Base-by-base conservation (phyloP, 2,797 vertebrate genomes). In the Paratrypauchen microcephalus region DNA sequence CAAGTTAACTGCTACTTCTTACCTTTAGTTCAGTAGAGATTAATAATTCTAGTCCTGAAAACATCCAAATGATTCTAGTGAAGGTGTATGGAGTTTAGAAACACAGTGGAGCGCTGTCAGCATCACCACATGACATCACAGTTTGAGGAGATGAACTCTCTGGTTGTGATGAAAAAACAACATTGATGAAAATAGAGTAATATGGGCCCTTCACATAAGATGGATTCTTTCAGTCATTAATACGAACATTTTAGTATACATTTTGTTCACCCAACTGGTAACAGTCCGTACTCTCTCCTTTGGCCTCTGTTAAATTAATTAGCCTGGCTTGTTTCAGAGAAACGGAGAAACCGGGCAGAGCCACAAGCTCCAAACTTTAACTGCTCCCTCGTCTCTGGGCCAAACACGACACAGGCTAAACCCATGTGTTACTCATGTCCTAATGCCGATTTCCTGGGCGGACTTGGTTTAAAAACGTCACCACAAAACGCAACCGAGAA, bases 401-500 rank as follows among this genome's bases (percentile, higher is more conserved):
- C 64, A 72, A 77, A 61, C 70, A 71, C 62, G 83, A 79, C 60
- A 56, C 54, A 78, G 71, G 59, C 61, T 36, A 57, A 28, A 0
- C 61, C 13, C 13, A 71, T 2, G 18, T n/a, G 64, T 62, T 68
- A 26, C 26, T 50, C 69, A 24, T 16, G 28, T 74, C 45, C 60
- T 19, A 57, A 24, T 23, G 41, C 24, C 21, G 58, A 69, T 39
- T 66, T 60, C 62, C 65, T 52, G 55, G 66, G 48, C 70, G 64
- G 32, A 59, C 58, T 62, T 56, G 19, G 75, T 63, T 48, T 0
- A 23, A 61, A 48, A 26, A 36, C 60, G 77, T 66, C 48, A 77
- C 83, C 28, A 54, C 79, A 80, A 65, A 76, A 76, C 52, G 74
- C 83, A 89, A 70, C 78, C 77, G 65, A 12, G 78, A 71, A 84